phyloP scores from a whole-genome alignment of 2,113 vertebrate species.

The Eptesicus fuscus region DNA sequence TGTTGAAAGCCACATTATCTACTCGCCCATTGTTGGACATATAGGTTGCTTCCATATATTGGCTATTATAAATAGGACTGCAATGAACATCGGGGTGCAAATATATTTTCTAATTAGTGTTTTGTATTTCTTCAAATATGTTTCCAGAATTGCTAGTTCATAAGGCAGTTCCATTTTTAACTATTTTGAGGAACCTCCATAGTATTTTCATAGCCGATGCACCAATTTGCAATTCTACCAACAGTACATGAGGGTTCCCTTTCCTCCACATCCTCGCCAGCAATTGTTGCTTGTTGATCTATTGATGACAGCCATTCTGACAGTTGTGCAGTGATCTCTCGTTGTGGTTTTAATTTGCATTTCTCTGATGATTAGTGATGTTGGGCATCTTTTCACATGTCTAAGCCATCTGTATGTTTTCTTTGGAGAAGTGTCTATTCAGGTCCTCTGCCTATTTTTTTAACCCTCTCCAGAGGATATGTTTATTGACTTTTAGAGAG shows the following conservation, averaged over 20 bases:
- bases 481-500: neutral
- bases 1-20: neutral
- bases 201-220: neutral
- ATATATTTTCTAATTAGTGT: neutral
- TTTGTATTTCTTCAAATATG: neutral
- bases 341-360: neutral
- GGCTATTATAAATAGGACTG: neutral
- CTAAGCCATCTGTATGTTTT: neutral
- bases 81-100: neutral
- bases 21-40: neutral
- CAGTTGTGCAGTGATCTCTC: neutral
- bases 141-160: neutral
- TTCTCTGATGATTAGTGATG: neutral
- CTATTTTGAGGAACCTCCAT: neutral
- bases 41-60: neutral
- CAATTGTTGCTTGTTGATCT: neutral
- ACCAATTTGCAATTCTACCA: neutral
- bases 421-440: neutral
- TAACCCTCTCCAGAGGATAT: neutral
- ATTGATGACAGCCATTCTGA: neutral
- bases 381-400: neutral
- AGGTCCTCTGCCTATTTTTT: neutral
- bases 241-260: neutral
- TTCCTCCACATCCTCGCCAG: neutral
- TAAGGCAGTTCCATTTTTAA: neutral